Conservation (phyloP, 2,888 invertebrate genomes). For the Gnatocerus cornutus region DNA sequence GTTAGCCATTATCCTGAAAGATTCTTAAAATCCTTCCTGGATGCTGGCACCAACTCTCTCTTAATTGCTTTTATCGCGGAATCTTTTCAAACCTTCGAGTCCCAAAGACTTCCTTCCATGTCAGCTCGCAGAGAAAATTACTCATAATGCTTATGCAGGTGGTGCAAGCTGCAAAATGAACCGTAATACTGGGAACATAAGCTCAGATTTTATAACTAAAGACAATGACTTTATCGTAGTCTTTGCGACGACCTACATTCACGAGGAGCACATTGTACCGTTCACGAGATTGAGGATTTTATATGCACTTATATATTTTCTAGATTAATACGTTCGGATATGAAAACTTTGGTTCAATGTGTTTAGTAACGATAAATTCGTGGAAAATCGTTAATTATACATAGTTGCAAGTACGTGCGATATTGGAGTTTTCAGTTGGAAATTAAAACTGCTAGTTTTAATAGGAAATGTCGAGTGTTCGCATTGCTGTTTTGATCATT, state of each 20-base stretch:
- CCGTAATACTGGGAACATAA: constrained; percentile 19
- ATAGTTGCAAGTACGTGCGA: background rate
- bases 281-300: background rate
- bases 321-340: background rate
- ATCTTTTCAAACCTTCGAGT: constrained; percentile 14
- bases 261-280: constrained; percentile 34
- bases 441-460: background rate
- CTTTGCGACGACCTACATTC: constrained; percentile 31
- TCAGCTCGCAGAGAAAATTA: background rate
- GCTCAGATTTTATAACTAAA: constrained; percentile 17
- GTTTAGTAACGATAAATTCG: background rate
- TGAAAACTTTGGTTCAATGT: background rate
- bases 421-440: background rate
- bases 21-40: too few species aligned
- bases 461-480: constrained; percentile 12
- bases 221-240: constrained; percentile 33
- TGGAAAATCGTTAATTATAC: background rate
- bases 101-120: background rate
- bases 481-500: background rate
- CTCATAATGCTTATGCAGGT: constrained; percentile 45
- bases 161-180: constrained; percentile 40
- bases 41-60: too few species aligned
- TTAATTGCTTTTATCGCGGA: constrained; percentile 35
- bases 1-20: background rate
- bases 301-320: background rate